These are phyloP conservation scores for Limenitis camilla DNA, from an alignment of 2,888 invertebrate species.

Conservation along the genomic window DNA sequence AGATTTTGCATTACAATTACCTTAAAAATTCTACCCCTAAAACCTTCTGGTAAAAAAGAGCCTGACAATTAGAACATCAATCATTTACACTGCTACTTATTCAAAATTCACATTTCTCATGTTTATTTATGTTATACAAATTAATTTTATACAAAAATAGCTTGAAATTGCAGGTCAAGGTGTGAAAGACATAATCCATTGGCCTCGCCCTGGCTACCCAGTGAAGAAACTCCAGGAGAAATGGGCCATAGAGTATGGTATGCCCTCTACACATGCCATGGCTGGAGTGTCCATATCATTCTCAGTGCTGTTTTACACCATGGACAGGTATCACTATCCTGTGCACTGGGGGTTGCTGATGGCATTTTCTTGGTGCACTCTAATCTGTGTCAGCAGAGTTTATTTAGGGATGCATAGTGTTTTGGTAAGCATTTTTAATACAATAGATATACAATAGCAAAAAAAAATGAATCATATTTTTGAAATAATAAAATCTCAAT, in stretches of 20 bases:
- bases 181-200: slow-evolving; percentile 88
- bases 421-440: slow-evolving; percentile 74
- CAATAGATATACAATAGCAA: background rate
- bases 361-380: slow-evolving; percentile 79
- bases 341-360: slow-evolving; percentile 72
- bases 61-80: too few relatives aligned
- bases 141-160: too few relatives aligned
- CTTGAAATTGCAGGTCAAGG: slow-evolving; percentile 80
- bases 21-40: too few relatives aligned
- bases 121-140: too few relatives aligned
- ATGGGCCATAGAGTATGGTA: slow-evolving; percentile 94
- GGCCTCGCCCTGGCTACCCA: slow-evolving; percentile 91
- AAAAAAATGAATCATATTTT: too few relatives aligned
- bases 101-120: too few relatives aligned
- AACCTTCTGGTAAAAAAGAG: too few relatives aligned
- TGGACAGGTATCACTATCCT: slow-evolving; percentile 85
- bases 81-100: too few relatives aligned
- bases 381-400: slow-evolving; percentile 88
- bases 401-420: slow-evolving; percentile 96
- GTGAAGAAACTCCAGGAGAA: slow-evolving; percentile 88
- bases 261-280: slow-evolving; percentile 97
- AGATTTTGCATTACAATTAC: too few relatives aligned
- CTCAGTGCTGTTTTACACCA: slow-evolving; percentile 85
- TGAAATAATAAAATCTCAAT: background rate
- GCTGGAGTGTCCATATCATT: slow-evolving; percentile 91